A percentile compares a stretch with the other conserved stretches of the same genome.
Conservation (phyloP, 2,113 vertebrate species). For the Geothlypis trichas region DNA sequence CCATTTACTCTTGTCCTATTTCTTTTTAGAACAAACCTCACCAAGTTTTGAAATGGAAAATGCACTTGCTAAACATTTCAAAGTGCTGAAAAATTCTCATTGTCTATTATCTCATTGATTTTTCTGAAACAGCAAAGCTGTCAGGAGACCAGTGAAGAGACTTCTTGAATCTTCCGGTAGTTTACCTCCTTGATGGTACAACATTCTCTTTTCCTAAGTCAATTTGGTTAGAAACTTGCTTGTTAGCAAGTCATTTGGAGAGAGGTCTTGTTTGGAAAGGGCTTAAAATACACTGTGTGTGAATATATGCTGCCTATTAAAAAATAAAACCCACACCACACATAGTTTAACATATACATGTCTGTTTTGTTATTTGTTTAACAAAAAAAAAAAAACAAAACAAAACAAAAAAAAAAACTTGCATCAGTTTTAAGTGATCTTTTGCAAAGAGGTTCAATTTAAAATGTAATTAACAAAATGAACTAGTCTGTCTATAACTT, state of each 20-base stretch:
- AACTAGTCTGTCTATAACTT: neutral
- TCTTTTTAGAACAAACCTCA: neutral
- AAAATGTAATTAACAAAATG: neutral
- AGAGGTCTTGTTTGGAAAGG: neutral
- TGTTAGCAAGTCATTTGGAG: neutral
- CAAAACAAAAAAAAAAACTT: neutral
- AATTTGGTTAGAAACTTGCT: conserved; percentile 7
- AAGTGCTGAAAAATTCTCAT: neutral
- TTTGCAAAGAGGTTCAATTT: neutral
- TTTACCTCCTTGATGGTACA: neutral
- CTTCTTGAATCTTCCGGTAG: neutral
- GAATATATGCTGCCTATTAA: neutral
- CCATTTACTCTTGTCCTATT: too few species aligned
- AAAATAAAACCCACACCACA: neutral
- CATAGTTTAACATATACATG: neutral
- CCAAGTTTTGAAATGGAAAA: neutral
- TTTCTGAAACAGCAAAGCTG: neutral
- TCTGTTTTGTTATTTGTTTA: neutral
- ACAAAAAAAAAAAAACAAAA: neutral
- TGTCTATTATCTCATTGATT: neutral
- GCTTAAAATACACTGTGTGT: neutral
- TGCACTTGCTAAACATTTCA: neutral
- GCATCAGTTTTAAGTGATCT: neutral
- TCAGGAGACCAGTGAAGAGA: neutral
- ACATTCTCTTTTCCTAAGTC: neutral